Conservation (phyloP, 2,888 invertebrate genomes). For the Portevinia maculata region DNA sequence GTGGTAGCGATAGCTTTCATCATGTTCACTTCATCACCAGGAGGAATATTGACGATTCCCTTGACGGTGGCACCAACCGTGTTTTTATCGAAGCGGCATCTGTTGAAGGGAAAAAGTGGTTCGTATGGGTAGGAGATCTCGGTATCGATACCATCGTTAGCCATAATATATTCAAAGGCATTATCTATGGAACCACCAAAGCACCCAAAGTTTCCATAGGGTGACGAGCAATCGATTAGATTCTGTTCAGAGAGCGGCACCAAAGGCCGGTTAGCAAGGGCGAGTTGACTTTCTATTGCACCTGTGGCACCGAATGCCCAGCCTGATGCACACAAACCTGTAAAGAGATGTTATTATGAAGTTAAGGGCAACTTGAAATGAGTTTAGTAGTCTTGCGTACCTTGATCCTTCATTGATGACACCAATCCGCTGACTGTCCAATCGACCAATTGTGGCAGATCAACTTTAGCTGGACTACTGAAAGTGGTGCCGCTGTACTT, state of each 20-base stretch:
- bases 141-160: constrained; percentile 94
- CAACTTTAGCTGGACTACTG: constrained; percentile 85
- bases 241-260: constrained; percentile 96
- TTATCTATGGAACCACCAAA: constrained; percentile 90
- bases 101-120: constrained; percentile 88
- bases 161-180: constrained; percentile 92
- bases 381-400: constrained; percentile 83
- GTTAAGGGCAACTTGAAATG: too few relatives aligned
- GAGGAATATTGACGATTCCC: constrained; percentile 90
- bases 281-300: constrained; percentile 95
- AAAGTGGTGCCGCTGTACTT: constrained; percentile 78
- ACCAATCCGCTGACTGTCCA: constrained; percentile 94
- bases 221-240: constrained; percentile 92
- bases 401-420: constrained; percentile 95
- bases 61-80: constrained; percentile 90
- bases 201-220: constrained; percentile 95
- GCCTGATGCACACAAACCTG: constrained; percentile 92
- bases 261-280: constrained; percentile 89
- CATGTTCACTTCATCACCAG: constrained; percentile 88
- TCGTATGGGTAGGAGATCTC: constrained; percentile 95
- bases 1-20: constrained; percentile 91
- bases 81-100: constrained; percentile 86
- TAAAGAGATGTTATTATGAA: neutral
- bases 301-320: constrained; percentile 98
- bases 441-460: constrained; percentile 89